Evolutionary conservation across 2,113 vertebrate species (phyloP), one percentile per base, ranked within the genome.

Genomic region (Apistogramma diplotaenia): DNA sequence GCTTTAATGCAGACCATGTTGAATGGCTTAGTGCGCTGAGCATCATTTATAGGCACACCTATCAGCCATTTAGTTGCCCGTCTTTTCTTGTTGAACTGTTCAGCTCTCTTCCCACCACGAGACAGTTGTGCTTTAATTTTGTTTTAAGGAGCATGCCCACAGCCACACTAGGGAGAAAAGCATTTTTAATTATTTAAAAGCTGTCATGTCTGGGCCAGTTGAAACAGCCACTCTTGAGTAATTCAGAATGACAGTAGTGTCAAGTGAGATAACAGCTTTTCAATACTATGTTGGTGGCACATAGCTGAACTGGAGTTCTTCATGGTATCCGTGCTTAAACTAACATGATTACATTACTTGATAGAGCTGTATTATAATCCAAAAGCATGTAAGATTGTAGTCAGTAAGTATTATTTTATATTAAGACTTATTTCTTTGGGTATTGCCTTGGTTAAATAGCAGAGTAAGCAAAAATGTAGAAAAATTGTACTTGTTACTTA

Each of bases 11-110:
- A 33, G 78, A 89, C 86, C 90, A 89, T 82, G 59, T 54, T 81
- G 86, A 80, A 76, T 51, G 78, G 87, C 84, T 92, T 86, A 82
- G 85, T 77, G 65, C 49, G 71, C 71, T 81, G 72, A 81, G 65
- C 72, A 74, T 80, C 85, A 62, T 91, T 90, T 89, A 88, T 92
- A 88, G 86, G 60, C 81, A 91, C 80, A 90, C 90, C 91, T 89
- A 74, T 83, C 83, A 90, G 84, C 78, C 56, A 33, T 79, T 92
- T 85, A 83, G 56, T 75, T 67, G 51, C 40, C 57, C 40, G 65
- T 78, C 60, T 76, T 65, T 74, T 70, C 81, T 53, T 58, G 76
- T 82, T 74, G 77, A 83, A 77, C 71, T 49, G 35, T 40, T 85
- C 56, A 85, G 25, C 62, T 25, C 49, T 56, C 74, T 74, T 73